Percentiles rank a stretch among this genome's conserved stretches.
Conservation (phyloP, 2,888 invertebrate genomes). For the Desoria tigrina region DNA sequence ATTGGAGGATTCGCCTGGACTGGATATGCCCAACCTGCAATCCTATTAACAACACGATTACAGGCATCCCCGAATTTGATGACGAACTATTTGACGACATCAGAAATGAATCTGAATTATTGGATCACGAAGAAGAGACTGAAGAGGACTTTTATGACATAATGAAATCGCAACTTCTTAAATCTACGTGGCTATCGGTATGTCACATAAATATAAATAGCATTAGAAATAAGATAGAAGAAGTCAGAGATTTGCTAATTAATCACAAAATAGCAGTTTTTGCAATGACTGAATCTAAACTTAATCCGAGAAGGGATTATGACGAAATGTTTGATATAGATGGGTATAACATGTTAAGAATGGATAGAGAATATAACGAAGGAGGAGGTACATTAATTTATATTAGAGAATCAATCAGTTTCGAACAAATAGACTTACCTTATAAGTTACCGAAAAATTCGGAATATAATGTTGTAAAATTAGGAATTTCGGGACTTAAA, state of each 20-base stretch:
- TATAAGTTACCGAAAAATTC: neutral
- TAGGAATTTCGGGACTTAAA: neutral
- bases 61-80: no score
- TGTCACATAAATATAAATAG: slow-evolving; percentile 5
- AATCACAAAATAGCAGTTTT: neutral
- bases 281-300: slow-evolving; percentile 5
- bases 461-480: neutral
- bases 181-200: no score
- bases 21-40: no score
- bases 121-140: slow-evolving; percentile 63
- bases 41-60: no score
- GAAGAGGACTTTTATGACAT: slow-evolving; percentile 67
- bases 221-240: neutral
- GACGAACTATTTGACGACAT: no score
- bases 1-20: no score
- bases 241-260: neutral
- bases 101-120: no score
- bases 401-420: neutral
- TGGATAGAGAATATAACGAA: neutral
- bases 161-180: no score
- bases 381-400: neutral
- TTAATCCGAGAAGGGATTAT: neutral
- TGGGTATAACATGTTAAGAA: neutral
- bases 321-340: neutral
- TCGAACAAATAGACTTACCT: neutral